Percentiles rank a stretch among this genome's conserved stretches.
phyloP scores from a whole-genome alignment of 2,113 vertebrate genomes.

The Syngnathus scovelli region DNA sequence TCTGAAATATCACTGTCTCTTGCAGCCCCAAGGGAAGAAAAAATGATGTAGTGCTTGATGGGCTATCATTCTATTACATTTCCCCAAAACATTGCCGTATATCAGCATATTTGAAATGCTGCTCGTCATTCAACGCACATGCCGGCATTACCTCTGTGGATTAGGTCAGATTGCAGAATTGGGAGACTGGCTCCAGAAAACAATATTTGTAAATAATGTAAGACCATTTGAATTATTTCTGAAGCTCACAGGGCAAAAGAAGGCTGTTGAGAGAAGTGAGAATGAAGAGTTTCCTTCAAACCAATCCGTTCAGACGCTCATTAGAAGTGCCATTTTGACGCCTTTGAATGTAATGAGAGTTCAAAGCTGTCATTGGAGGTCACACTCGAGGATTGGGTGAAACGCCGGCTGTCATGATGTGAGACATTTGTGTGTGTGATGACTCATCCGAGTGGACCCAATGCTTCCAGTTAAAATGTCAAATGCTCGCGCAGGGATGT shows the following conservation, averaged over 20 bases:
- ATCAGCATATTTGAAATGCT: background rate
- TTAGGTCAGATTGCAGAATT: slow-evolving; percentile 5
- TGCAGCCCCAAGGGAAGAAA: slow-evolving; percentile 1
- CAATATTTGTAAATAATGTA: slow-evolving; percentile 6
- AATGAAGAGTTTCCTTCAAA: slow-evolving; percentile 4
- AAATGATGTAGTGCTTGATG: slow-evolving; percentile 4
- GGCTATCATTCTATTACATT: background rate
- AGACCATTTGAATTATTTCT: slow-evolving; percentile 2
- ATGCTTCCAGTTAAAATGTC: background rate
- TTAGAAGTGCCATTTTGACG: background rate
- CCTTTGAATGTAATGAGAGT: no score
- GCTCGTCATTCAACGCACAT: background rate
- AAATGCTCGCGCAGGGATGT: background rate
- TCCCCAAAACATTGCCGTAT: background rate
- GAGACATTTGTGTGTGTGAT: background rate
- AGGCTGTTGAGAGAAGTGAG: background rate
- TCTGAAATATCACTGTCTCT: slow-evolving; percentile 24
- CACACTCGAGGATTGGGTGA: background rate
- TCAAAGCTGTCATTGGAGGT: slow-evolving; percentile 2
- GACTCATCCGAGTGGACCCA: background rate
- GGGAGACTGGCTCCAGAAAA: slow-evolving; percentile 17
- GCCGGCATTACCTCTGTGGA: background rate
- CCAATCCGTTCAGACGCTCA: background rate
- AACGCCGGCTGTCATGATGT: background rate
- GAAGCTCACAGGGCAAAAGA: background rate